Evolutionary conservation across 1,140 invertebrate species (phyloP).

Genomic region (Mamestra configurata): DNA sequence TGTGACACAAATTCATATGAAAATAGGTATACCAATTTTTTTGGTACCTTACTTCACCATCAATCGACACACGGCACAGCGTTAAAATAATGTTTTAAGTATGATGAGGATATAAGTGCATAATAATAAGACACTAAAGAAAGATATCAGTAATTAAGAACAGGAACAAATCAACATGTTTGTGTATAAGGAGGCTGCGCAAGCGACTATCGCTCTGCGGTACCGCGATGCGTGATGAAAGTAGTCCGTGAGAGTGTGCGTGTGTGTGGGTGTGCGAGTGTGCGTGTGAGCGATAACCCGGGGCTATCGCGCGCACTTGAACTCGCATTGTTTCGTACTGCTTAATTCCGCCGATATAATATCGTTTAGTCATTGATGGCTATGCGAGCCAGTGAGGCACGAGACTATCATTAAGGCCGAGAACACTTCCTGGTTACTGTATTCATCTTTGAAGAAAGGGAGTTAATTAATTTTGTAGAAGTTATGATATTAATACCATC

Average conservation of each 20-base stretch:
- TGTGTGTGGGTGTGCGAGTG: background rate
- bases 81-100: too few relatives aligned
- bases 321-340: constrained; percentile 36
- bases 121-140: background rate
- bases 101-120: too few relatives aligned
- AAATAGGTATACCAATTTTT: too few relatives aligned
- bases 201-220: background rate
- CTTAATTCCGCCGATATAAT: constrained; percentile 6
- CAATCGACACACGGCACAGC: too few relatives aligned
- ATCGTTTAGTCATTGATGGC: background rate
- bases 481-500: too few relatives aligned
- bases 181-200: background rate
- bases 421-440: too few relatives aligned
- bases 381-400: background rate
- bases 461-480: too few relatives aligned
- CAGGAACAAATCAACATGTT: background rate
- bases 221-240: too few relatives aligned
- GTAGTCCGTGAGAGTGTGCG: background rate
- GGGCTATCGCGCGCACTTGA: constrained; percentile 46
- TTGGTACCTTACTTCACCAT: too few relatives aligned
- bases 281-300: constrained; percentile 34
- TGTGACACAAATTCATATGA: too few relatives aligned
- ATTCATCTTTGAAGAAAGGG: too few relatives aligned
- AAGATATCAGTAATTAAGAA: background rate
- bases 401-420: too few relatives aligned